Conservation (phyloP, 2,113 vertebrate genomes). For the Esox niger region DNA sequence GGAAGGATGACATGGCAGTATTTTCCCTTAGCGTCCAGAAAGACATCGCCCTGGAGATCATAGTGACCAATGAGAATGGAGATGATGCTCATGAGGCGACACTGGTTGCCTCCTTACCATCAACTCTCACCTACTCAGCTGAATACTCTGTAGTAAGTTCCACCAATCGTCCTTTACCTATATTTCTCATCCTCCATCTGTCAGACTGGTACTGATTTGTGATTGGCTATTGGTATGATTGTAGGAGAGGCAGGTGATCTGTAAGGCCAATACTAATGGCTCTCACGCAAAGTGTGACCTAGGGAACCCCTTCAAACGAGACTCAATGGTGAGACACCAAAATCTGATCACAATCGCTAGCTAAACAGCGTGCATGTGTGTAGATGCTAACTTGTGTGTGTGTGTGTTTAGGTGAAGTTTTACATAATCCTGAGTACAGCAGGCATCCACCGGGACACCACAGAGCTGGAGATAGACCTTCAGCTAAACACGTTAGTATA, state of each 20-base stretch:
- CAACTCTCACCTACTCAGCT: slow-evolving; percentile 79
- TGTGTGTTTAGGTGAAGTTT: slow-evolving; percentile 78
- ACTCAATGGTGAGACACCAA: slow-evolving; percentile 75
- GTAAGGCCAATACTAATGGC: slow-evolving; percentile 83
- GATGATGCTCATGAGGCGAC: slow-evolving; percentile 91
- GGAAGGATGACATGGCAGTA: slow-evolving; percentile 74
- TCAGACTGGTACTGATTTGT: neutral
- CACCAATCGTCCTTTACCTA: neutral
- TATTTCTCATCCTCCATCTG: too few relatives aligned
- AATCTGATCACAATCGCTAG: neutral
- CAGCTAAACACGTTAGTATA: slow-evolving; percentile 82
- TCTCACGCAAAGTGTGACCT: slow-evolving; percentile 84
- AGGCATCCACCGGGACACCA: slow-evolving; percentile 79
- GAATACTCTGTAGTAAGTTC: slow-evolving; percentile 66
- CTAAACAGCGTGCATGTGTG: neutral
- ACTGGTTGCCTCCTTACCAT: slow-evolving; percentile 75
- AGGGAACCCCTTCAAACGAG: slow-evolving; percentile 89
- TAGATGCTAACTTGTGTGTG: neutral
- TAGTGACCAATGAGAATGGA: slow-evolving; percentile 81
- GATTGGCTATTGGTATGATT: slow-evolving; percentile 29
- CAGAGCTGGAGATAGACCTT: slow-evolving; percentile 82
- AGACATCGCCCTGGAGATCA: slow-evolving; percentile 87
- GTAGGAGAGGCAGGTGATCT: slow-evolving; percentile 78
- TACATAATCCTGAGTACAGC: slow-evolving; percentile 85
- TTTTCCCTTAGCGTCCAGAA: slow-evolving; percentile 86